These are phyloP conservation scores for Radopholus similis DNA, from an alignment of 1,140 invertebrate genomes.

Conservation along the genomic window DNA sequence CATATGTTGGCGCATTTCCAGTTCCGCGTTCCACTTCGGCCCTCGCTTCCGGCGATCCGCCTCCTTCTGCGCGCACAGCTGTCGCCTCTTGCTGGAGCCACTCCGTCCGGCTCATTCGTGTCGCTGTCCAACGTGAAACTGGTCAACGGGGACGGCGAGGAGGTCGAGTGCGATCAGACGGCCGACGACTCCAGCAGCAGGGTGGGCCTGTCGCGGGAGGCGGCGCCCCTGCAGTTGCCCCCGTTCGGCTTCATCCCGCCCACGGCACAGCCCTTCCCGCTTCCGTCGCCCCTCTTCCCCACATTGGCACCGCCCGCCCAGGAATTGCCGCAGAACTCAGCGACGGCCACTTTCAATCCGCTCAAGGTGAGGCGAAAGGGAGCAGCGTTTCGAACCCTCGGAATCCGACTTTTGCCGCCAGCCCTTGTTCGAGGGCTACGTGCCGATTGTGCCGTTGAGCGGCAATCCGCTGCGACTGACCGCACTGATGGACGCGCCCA, in stretches of 20 bases:
- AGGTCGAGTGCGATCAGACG: conserved; percentile 22
- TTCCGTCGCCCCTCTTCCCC: background rate
- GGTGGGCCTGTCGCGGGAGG: background rate
- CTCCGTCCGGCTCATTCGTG: too few relatives aligned
- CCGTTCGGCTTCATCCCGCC: background rate
- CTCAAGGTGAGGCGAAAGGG: background rate
- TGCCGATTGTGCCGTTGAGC: conserved; percentile 27
- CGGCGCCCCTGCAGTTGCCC: background rate
- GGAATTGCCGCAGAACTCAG: background rate
- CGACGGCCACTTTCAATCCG: background rate
- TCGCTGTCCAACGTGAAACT: conserved; percentile 20
- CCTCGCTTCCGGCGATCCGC: conserved; percentile 18
- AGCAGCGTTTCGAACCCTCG: too few relatives aligned
- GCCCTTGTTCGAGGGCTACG: conserved; percentile 26
- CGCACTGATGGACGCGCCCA: conserved; percentile 16
- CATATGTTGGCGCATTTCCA: background rate
- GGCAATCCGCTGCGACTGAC: conserved; percentile 23
- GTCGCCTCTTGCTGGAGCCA: background rate
- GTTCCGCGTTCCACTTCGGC: conserved; percentile 28
- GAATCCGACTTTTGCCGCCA: background rate
- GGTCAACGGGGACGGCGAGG: conserved; percentile 22
- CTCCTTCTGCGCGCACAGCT: conserved; percentile 7
- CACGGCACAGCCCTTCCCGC: background rate
- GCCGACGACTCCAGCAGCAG: background rate
- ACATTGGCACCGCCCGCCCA: background rate